Evolutionary conservation across 2,888 invertebrate species (phyloP), one percentile per base, ranked within the genome.

Genomic region (Eledona agricola): DNA sequence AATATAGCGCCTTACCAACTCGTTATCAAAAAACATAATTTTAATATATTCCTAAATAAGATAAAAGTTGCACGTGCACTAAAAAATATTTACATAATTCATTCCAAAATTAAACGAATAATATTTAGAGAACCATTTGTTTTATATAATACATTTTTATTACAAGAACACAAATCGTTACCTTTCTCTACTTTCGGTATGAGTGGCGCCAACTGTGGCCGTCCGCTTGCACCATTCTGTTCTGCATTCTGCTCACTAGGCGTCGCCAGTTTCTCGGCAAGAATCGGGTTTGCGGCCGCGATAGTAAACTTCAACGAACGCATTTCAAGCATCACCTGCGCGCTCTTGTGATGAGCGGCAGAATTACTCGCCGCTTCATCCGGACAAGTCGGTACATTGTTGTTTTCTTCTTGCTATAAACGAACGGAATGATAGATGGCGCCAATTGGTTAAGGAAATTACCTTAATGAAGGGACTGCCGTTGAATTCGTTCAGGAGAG

Each of bases 271-370:
- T 88, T 88, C 81, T 93, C 93, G 63, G 93, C 93, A 56, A 93
- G 80, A 60, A 93, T 77, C 7, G 93, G 93, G 77, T 93, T 93
- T 31, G 90, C 89, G 5, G 92, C 91, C 15, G 89, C 89, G 59
- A 93, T 90, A 62, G 89, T 89, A 73, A 86, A 89, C 72, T 87
- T 74, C 25, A 71, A 64, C 19, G 67, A 65, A 7, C 75, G 67
- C 67, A 75, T 70, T 54, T 76, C 76, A 2, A 72, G 55, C 57
- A 72, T 60, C 19, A 68, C 63, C 54, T 75, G 75, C 55, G 71
- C 69, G 57, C 67, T 70, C 65, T 75, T 75, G 17, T 68, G 68
- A 25, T 64, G 63, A 22, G 60, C 50, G 13, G 58, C 63, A 10
- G 70, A 67, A 62, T 61, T 65, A 54, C 58, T 62, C 12, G 61